Evolutionary conservation across 2,888 invertebrate species (phyloP).

Genomic region (Ichneumon xanthorius): DNA sequence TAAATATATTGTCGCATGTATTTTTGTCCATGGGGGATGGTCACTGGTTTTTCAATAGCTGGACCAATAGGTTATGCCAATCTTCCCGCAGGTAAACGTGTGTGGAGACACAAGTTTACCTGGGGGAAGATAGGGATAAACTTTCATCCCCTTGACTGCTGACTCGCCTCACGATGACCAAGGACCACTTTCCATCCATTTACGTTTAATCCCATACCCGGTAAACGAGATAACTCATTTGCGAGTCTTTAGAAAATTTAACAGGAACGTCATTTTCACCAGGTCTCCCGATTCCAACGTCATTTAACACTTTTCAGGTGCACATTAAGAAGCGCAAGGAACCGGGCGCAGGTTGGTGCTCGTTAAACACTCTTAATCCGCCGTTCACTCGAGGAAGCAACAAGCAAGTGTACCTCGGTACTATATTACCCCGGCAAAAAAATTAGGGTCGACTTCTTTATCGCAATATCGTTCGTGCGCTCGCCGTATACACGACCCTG

Average conservation of each 20-base stretch:
- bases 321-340: slow-evolving; percentile 9
- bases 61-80: no score
- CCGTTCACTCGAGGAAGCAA: slow-evolving; percentile 30
- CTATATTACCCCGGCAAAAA: slow-evolving; percentile 16
- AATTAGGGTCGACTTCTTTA: slow-evolving; percentile 57
- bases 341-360: slow-evolving; percentile 33
- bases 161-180: no score
- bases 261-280: slow-evolving; percentile 39
- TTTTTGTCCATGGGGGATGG: no score
- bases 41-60: no score
- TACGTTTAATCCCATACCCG: slow-evolving; percentile 45
- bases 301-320: slow-evolving; percentile 39
- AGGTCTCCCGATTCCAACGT: slow-evolving; percentile 29
- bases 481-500: background rate
- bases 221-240: slow-evolving; percentile 41
- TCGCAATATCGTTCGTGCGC: slow-evolving; percentile 39
- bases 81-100: no score
- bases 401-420: slow-evolving; percentile 12
- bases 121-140: background rate
- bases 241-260: slow-evolving; percentile 22
- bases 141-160: background rate
- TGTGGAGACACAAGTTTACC: no score
- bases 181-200: background rate
- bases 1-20: no score
- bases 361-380: slow-evolving; percentile 54